Evolutionary conservation across 2,113 vertebrate species (phyloP), one percentile per base, ranked within the genome.

Genomic region (Geococcyx californianus): DNA sequence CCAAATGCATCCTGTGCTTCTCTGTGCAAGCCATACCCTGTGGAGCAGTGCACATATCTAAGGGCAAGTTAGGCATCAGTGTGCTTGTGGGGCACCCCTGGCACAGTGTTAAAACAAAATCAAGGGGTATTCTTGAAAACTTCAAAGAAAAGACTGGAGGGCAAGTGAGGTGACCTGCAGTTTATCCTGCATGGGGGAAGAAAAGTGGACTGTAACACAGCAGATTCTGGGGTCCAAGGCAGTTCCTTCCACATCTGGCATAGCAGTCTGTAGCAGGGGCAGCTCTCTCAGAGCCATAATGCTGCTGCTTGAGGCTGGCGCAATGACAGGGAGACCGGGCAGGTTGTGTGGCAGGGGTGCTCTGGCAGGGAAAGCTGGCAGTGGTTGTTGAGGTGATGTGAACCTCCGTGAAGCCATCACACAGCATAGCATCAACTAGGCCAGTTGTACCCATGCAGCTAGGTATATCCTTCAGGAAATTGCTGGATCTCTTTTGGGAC

Each of bases 171-270:
- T 58, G 8, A 49, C 5, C 40, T 55, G 25, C 8, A 3, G 7
- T n/a, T 84, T 70, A 23, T 67, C 31, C 38, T 23, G 26, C 16
- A 6, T 33, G 60, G 83, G 76, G 70, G 47, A 79, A 29, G 8
- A 58, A 29, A 36, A 36, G 29, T 8, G 23, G 38, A 81, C 42
- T 25, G 54, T 38, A 19, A 47, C 0, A 0, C 3, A 56, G 52
- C 54, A 47, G 25, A 23, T 44, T 20, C 1, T 75, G 58, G 52
- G 29, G 33, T 45, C n/a, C 11, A 18, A 56, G 45, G 59, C 16
- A 19, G 40, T 45, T 59, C 18, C 11, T 76, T 33, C 29, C 8
- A 19, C 6, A 6, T 49, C 34, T 33, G 38, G 19, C 20, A 12
- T 19, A n/a, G 56, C 56, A 85, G 69, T 52, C 11, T 13, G 2